Evolutionary conservation across 2,797 vertebrate genomes (phyloP), one percentile per base, ranked within the genome.

Genomic region (Sus cebifrons): DNA sequence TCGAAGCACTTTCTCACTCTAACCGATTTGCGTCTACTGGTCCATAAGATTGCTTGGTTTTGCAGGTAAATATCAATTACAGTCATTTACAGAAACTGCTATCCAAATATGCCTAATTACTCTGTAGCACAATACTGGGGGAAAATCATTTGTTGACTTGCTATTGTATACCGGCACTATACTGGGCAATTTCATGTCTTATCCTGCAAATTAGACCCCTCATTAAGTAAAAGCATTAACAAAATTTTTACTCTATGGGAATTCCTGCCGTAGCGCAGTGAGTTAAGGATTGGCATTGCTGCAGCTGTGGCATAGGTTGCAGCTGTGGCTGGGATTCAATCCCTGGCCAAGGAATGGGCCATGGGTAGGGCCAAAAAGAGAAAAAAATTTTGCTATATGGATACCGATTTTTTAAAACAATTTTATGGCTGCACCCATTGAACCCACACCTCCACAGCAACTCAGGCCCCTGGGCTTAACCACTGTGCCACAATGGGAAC

Each of bases 1-100:
- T 90, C 9, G 1, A 62, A 73, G 60, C 23, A 64, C 44, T 81
- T 91, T 27, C 60, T 70, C 70, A 17, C 23, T 79, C 52, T 95
- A 79, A 87, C 16, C 78, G 36, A 23, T 79, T 79, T 83, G 64
- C 12, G 12, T 93, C 40, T 79, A 10, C 29, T 40, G 36, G 70
- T 74, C 58, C 18, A 12, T 21, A 91, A 77, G 82, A 95, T 73
- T 85, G 36, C 82, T 90, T 92, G n/a, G 32, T 52, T 88, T 73
- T 9, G 15, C 58, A 75, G 89, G 75, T 36, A 92, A 86, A 40
- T n/a, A 70, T 67, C 64, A 83, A 73, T 62, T 73, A 52, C 7
- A 27, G n/a, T 84, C 65, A 75, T 29, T 91, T 40, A 58, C 1
- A 15, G 67, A 58, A 84, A 87, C 25, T 49, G 18, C 60, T 95